A percentile compares a stretch with the other conserved stretches of the same genome.
Evolutionary conservation across 2,113 vertebrate genomes (phyloP).

Genomic region (Steatornis caripensis): DNA sequence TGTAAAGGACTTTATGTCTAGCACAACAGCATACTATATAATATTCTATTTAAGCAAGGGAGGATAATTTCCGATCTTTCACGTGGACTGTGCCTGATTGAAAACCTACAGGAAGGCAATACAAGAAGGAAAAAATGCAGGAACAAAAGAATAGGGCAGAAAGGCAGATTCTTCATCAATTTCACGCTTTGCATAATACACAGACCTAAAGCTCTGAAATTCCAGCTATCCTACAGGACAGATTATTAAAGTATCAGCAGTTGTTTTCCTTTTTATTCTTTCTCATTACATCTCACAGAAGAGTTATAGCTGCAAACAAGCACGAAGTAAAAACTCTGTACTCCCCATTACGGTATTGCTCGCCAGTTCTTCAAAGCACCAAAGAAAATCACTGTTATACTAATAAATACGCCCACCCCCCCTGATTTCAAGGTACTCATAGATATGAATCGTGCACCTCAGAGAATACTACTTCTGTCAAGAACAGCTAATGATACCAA

Average conservation of each 20-base stretch:
- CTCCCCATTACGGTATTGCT: not conserved
- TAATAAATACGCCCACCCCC: not conserved
- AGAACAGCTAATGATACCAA: not conserved
- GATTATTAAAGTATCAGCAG: constrained; percentile 23
- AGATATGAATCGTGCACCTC: not conserved
- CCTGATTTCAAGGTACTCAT: not conserved
- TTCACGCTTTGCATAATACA: not conserved
- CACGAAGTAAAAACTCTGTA: not conserved
- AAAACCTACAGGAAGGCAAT: not conserved
- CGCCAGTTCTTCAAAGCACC: constrained; percentile 5
- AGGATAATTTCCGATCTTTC: not conserved
- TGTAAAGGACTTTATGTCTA: not conserved
- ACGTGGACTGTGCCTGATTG: not conserved
- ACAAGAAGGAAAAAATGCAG: not conserved
- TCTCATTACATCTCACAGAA: not conserved
- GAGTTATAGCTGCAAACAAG: not conserved
- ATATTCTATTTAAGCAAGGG: not conserved
- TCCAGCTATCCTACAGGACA: not conserved
- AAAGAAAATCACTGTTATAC: not conserved
- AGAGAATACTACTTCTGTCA: not conserved
- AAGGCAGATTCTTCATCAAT: not conserved
- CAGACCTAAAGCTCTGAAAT: not conserved
- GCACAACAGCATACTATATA: not conserved
- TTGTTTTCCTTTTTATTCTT: not conserved
- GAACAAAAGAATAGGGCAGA: not conserved